A percentile compares a stretch with the other conserved stretches of the same genome.
phyloP scores from a whole-genome alignment of 1,140 invertebrate genomes.

The Drosophila rufa region DNA sequence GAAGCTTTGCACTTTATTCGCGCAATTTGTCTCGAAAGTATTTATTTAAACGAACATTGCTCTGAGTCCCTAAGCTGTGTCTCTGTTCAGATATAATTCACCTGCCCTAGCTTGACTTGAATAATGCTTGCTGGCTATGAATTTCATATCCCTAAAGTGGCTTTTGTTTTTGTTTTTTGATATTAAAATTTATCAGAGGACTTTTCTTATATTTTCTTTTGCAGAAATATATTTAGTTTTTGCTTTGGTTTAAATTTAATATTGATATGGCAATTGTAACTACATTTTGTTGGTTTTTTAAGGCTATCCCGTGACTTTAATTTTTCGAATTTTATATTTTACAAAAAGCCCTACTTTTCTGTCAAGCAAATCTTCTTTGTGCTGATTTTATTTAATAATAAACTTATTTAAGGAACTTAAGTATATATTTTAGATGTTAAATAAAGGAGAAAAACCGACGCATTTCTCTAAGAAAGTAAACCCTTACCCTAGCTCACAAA shows the following conservation, averaged over 20 bases:
- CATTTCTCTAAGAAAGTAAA: neutral
- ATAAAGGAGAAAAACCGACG: neutral
- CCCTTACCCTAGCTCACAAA: neutral
- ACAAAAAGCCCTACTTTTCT: neutral
- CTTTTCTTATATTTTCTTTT: neutral
- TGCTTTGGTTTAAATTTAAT: neutral
- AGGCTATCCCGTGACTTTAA: no score
- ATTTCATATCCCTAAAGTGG: neutral
- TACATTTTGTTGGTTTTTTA: no score
- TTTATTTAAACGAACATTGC: conserved; percentile 3
- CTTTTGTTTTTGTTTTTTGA: neutral
- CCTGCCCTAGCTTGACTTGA: neutral
- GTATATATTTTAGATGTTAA: neutral
- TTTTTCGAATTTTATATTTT: no score
- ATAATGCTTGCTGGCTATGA: neutral
- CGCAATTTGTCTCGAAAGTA: conserved; percentile 16
- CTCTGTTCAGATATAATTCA: conserved; percentile 4
- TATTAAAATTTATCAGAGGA: no score
- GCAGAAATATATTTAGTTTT: neutral
- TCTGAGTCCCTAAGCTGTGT: neutral
- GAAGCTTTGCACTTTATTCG: conserved; percentile 17
- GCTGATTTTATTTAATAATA: no score
- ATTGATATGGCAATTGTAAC: neutral
- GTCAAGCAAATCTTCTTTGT: no score
- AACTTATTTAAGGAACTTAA: no score